A percentile compares a stretch with the other conserved stretches of the same genome.
Evolutionary conservation across 2,888 invertebrate species (phyloP).

Genomic region (Spodoptera exigua): DNA sequence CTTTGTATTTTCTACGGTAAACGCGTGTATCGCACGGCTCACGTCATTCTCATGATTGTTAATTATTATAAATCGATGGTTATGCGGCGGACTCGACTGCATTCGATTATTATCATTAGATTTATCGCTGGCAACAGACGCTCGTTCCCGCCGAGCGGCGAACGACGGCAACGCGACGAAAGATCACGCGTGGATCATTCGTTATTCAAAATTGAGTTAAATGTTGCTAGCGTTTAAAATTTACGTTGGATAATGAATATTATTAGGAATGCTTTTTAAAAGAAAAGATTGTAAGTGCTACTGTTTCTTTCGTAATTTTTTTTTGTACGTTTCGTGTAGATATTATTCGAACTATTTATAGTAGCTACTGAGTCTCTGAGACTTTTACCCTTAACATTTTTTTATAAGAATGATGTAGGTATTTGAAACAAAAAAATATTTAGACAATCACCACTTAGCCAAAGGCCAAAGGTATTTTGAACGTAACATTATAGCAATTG

Average conservation of each 20-base stretch:
- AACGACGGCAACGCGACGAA: conserved; percentile 43
- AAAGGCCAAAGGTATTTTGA: too few species aligned
- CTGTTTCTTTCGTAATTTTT: too few species aligned
- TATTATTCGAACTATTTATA: too few species aligned
- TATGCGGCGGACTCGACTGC: conserved; percentile 63
- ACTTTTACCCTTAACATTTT: too few species aligned
- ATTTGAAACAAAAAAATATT: too few species aligned
- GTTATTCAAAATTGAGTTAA: conserved; percentile 35
- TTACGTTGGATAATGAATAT: conserved; percentile 4
- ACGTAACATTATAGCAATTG: too few species aligned
- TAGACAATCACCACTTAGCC: too few species aligned
- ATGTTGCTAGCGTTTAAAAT: conserved; percentile 1
- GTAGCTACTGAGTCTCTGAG: too few species aligned
- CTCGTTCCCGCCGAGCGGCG: conserved; percentile 37
- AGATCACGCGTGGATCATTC: conserved; percentile 37
- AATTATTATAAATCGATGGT: conserved; percentile 83
- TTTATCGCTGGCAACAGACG: conserved; percentile 73
- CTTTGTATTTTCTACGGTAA: conserved; percentile 64
- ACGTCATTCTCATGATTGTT: conserved; percentile 79
- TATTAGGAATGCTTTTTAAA: background rate
- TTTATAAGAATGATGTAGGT: too few species aligned
- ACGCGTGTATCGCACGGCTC: conserved; percentile 71
- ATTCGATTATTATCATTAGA: conserved; percentile 82
- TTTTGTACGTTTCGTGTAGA: too few species aligned
- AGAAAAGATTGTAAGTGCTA: background rate